These are phyloP conservation scores for Tiaroga cobitis DNA, from an alignment of 2,797 vertebrate genomes.

Conservation along the genomic window DNA sequence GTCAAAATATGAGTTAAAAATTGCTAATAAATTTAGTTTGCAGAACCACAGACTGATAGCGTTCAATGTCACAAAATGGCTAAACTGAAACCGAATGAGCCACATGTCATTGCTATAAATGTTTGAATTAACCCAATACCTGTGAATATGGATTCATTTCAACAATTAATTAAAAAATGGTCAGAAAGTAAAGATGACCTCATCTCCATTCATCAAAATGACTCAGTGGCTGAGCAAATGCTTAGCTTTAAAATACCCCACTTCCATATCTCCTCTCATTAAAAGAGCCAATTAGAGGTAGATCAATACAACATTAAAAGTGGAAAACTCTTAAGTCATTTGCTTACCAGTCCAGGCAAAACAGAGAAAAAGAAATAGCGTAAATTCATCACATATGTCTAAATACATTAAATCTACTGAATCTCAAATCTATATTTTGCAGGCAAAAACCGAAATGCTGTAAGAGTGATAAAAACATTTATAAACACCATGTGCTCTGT, in stretches of 20 bases:
- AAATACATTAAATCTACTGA: background rate
- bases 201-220: background rate
- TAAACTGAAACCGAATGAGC: background rate
- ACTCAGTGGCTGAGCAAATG: slow-evolving; percentile 9
- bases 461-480: slow-evolving; percentile 18
- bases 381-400: background rate
- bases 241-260: slow-evolving; percentile 26
- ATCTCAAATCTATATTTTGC: slow-evolving; percentile 9
- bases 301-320: slow-evolving; percentile 48
- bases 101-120: background rate
- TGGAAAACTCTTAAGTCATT: background rate
- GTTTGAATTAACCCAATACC: background rate
- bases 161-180: background rate
- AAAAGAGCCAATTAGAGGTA: slow-evolving; percentile 32
- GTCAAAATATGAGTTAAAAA: background rate
- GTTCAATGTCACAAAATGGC: background rate
- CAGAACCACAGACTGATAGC: background rate
- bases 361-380: background rate
- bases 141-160: background rate
- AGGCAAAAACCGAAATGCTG: background rate
- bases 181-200: background rate
- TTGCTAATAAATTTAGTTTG: background rate
- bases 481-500: slow-evolving; percentile 22
- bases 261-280: slow-evolving; percentile 29
- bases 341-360: background rate